Base-by-base conservation (phyloP, 2,888 invertebrate species). In the Perizoma flavofasciatum region DNA sequence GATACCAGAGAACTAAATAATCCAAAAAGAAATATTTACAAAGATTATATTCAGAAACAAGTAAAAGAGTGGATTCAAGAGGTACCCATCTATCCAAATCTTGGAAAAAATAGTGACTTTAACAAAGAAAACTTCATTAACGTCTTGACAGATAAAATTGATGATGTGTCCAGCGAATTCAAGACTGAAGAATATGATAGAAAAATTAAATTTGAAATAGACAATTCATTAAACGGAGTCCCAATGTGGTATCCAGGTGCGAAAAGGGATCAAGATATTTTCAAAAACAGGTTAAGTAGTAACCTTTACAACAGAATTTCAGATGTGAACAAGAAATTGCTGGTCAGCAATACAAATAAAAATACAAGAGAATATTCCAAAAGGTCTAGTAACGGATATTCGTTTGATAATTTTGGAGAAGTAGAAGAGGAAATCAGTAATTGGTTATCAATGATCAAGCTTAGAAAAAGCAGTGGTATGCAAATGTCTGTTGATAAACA, bases 31-130 rank as follows among this genome's bases (percentile, higher is more conserved):
- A 70, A 64, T 10, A 64, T 67, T 40, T 77, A 79, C 8, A 77
- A 71, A 52, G 69, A 79, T 9, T 56, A 66, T 44, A 57, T 85
- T 22, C 67, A 72, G 49, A 63, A 57, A 41, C 68, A 69, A 63
- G 68, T 83, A 5, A 52, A 62, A 6, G 67, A 74, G 40, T 86
- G 84, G 81, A 60, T 81, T 0, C 64, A 74, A 50, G 70, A 74
- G 7, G 64, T 87, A 50, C 85, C 81, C 0, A 62, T 77, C 32
- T 75, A 75, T 32, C 50, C 55, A 4, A 53, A 51, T 4, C 58
- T 70, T n/a, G 65, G 68, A 5, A 72, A 77, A 62, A 63, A 74
- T 50, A 51, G 73, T 35, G 76, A 73, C 57, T 67, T 76, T 5
- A 53, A 75, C 39, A 78, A 72, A 62, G 68, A 74, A 6, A 73